Percentiles rank a stretch among this genome's conserved stretches.
Conservation (phyloP, 1,140 invertebrate genomes). For the Drosophila lacteicornis region DNA sequence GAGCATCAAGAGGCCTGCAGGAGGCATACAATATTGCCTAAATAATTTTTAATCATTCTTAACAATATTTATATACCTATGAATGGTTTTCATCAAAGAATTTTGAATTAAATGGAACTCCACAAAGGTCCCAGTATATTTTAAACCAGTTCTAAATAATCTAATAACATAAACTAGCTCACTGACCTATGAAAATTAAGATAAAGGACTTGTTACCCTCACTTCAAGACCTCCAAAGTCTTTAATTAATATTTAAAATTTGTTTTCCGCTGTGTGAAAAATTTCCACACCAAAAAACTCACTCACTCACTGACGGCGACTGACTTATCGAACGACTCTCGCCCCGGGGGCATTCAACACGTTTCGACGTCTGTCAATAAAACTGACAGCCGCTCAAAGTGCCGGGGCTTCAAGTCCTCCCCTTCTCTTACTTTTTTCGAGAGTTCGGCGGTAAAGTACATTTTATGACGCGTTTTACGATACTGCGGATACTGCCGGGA, state of each 20-base stretch:
- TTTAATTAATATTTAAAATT: not conserved
- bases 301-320: not conserved
- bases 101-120: too few species aligned
- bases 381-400: slow-evolving; percentile 58
- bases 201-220: not conserved
- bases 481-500: slow-evolving; percentile 32
- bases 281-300: not conserved
- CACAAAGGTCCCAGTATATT: not conserved
- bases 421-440: not conserved
- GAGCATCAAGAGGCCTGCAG: not conserved
- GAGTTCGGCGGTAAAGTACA: slow-evolving; percentile 21
- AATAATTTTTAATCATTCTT: too few species aligned
- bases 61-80: too few species aligned
- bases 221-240: too few species aligned
- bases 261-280: not conserved
- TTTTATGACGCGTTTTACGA: slow-evolving; percentile 56
- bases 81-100: too few species aligned
- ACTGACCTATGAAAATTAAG: too few species aligned
- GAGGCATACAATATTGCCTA: too few species aligned
- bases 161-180: too few species aligned
- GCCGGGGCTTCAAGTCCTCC: slow-evolving; percentile 15
- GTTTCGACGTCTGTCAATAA: slow-evolving; percentile 52
- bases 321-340: slow-evolving; percentile 24
- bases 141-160: too few species aligned
- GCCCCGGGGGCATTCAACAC: slow-evolving; percentile 36